phyloP scores from a whole-genome alignment of 2,888 invertebrate species.

The Drosophila neonasuta region DNA sequence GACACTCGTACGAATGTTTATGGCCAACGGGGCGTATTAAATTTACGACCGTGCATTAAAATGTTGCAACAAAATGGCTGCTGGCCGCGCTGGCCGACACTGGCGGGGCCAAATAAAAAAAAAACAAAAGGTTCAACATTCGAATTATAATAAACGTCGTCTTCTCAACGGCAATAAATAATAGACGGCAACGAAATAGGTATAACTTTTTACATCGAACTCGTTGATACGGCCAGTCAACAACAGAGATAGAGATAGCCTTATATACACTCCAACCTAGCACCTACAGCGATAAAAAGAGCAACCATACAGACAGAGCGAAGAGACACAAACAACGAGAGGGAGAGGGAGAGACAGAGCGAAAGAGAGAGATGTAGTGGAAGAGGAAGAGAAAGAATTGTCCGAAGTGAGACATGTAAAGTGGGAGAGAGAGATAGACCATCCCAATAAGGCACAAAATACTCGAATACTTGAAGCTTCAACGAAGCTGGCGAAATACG shows the following conservation, averaged over 20 bases:
- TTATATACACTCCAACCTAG: neutral
- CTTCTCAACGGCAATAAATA: conserved; percentile 73
- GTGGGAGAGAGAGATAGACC: conserved; percentile 34
- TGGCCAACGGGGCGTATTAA: conserved; percentile 75
- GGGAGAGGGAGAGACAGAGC: conserved; percentile 20
- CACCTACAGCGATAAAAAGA: neutral
- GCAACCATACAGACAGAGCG: neutral
- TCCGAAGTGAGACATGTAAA: conserved; percentile 18
- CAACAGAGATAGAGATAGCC: conserved; percentile 26
- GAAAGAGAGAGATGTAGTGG: neutral
- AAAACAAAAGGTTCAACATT: conserved; percentile 60
- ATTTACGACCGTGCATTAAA: conserved; percentile 75
- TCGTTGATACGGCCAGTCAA: conserved; percentile 59
- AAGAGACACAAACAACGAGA: conserved; percentile 2
- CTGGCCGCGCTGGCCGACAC: conserved; percentile 33
- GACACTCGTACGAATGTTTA: conserved; percentile 62
- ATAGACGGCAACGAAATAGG: conserved; percentile 68
- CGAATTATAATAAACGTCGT: conserved; percentile 77
- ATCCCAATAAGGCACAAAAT: conserved; percentile 40
- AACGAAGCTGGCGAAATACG: conserved; percentile 40
- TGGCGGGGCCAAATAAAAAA: conserved; percentile 42
- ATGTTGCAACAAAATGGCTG: conserved; percentile 77
- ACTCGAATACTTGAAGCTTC: conserved; percentile 16
- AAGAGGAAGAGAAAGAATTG: conserved; percentile 4
- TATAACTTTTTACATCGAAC: conserved; percentile 71